Evolutionary conservation across 2,113 vertebrate species (phyloP).

Genomic region (Pygoscelis adeliae): DNA sequence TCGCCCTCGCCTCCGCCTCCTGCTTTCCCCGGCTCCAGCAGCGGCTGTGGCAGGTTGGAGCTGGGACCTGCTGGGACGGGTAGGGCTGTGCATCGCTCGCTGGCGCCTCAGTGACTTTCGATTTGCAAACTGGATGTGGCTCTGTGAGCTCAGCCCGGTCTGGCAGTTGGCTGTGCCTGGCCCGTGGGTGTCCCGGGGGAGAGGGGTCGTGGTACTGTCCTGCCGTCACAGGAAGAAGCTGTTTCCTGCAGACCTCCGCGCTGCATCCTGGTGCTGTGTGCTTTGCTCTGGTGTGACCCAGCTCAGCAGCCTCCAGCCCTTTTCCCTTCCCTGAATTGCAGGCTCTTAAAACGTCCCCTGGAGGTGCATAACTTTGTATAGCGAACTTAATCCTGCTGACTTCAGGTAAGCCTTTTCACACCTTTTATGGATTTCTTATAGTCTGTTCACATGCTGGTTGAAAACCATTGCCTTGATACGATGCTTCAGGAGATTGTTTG

Average conservation of each 20-base stretch:
- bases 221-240: not conserved
- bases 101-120: fast-evolving
- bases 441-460: not conserved
- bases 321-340: not conserved
- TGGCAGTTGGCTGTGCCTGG: not conserved
- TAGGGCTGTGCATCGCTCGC: fast-evolving
- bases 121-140: not conserved
- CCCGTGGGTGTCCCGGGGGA: not conserved
- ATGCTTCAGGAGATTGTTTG: not conserved
- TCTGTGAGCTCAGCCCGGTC: not conserved
- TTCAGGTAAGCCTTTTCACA: not conserved
- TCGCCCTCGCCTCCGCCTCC: fast-evolving
- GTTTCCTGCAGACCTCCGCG: not conserved
- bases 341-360: not conserved
- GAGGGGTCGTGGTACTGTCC: not conserved
- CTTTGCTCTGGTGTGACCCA: not conserved
- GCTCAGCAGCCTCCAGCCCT: not conserved
- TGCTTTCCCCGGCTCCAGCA: not conserved
- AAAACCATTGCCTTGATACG: not conserved
- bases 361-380: not conserved
- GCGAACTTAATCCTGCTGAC: not conserved
- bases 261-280: not conserved
- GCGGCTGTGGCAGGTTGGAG: fast-evolving
- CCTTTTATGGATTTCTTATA: not conserved
- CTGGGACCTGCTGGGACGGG: not conserved